Evolutionary conservation across 2,113 vertebrate species (phyloP).

Genomic region (Philantomba maxwellii): DNA sequence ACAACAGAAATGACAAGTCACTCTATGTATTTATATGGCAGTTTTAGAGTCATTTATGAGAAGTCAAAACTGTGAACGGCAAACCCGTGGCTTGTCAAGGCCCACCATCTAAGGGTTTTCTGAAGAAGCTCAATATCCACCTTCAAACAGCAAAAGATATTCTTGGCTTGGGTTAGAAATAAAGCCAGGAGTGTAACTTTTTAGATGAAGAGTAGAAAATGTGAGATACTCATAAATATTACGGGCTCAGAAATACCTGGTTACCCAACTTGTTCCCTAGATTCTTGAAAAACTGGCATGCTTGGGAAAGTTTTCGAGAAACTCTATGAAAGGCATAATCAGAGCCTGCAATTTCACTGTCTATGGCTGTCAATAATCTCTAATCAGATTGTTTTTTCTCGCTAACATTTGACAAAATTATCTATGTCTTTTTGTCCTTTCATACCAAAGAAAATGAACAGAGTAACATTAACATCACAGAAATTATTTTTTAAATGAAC

Average conservation of each 20-base stretch:
- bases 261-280: neutral
- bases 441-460: neutral
- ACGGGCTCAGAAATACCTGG: neutral
- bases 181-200: neutral
- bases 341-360: neutral
- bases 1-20: neutral
- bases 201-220: neutral
- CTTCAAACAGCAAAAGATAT: neutral
- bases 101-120: neutral
- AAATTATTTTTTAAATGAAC: neutral
- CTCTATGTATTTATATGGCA: neutral
- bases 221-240: neutral
- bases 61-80: neutral
- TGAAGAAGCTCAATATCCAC: neutral
- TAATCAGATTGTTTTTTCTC: neutral
- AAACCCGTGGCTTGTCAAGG: neutral
- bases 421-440: constrained; percentile 5
- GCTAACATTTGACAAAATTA: neutral
- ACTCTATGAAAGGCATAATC: neutral
- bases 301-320: neutral
- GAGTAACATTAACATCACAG: neutral
- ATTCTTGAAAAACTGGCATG: neutral
- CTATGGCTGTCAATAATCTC: neutral
- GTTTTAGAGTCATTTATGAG: neutral
- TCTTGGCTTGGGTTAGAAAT: neutral